Evolutionary conservation across 2,113 vertebrate genomes (phyloP), one percentile per base, ranked within the genome.

Genomic region (Dipodomys ordii): DNA sequence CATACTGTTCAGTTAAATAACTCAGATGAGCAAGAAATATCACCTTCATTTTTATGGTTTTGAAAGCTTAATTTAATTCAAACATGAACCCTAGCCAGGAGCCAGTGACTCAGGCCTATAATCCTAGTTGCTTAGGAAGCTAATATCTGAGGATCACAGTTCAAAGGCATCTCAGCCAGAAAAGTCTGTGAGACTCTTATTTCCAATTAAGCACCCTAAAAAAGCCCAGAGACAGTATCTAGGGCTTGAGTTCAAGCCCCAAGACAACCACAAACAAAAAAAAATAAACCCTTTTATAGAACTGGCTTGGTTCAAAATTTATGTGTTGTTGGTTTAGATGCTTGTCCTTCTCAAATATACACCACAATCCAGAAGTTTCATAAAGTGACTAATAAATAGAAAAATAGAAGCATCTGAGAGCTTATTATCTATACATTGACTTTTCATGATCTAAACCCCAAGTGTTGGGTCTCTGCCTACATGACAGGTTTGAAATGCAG

Each of bases 321-420:
- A 60, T 67, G 64, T 4, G 28, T 7, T 30, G 62, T 71, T 49
- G 53, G 64, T 35, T 83, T 49, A 68, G 30, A 90, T 10, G 2
- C 7, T 4, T 67, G 7, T 8, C 13, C 19, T 78, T 3, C 64
- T 64, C 18, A 25, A 22, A 25, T 39, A 71, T 25, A 32, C 30
- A 16, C 2, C n/a, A 71, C 20, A 46, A 93, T 69, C 35, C 60
- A 88, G 19, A 60, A 81, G 49, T 4, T 73, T 6, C 22, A 7
- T 9, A 23, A 22, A 44, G 8, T 32, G 2, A 4, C 46, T 9
- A 6, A 57, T 60, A 68, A 74, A 65, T 9, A 60, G 20, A 20
- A 60, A 25, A 0, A 8, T 15, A 30, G 13, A 20, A 13, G 1
- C 6, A 65, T 35, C 5, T 35, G 16, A 20, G 0, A n/a, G 46